Percentiles rank a stretch among this genome's conserved stretches.
These are phyloP conservation scores for Tortrix viridana DNA, from an alignment of 2,888 invertebrate genomes.

Conservation along the genomic window DNA sequence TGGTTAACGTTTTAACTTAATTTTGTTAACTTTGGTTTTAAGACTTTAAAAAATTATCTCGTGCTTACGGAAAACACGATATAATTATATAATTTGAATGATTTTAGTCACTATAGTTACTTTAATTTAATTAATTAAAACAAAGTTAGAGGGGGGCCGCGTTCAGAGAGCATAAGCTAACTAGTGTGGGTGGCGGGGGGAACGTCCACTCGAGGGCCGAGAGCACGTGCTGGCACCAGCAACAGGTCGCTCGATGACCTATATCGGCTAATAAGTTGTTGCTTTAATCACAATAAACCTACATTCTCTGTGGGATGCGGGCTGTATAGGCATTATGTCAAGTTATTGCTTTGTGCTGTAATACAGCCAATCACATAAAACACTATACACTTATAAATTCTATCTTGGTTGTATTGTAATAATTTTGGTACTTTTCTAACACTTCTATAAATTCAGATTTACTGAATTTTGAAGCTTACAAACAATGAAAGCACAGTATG, in stretches of 20 bases:
- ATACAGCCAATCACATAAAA: no score
- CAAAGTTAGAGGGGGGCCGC: conserved; percentile 1
- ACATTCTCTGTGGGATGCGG: neutral
- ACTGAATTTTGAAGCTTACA: no score
- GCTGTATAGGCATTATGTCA: neutral
- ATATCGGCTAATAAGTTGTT: conserved; percentile 22
- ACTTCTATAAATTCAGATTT: no score
- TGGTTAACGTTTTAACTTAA: no score
- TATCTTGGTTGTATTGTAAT: no score
- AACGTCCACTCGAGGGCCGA: conserved; percentile 1
- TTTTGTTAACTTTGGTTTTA: no score
- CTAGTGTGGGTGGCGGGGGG: conserved; percentile 7
- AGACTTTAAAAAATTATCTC: no score
- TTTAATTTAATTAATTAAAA: conserved; percentile 5
- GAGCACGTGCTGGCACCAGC: conserved; percentile 16
- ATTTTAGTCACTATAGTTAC: neutral
- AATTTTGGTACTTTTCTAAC: no score
- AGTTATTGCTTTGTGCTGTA: neutral
- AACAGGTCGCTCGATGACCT: conserved; percentile 33
- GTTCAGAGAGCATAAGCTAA: conserved; percentile 9
- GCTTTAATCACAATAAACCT: conserved; percentile 18
- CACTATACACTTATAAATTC: no score
- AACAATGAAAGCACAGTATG: no score
- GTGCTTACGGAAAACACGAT: no score
- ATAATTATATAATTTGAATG: no score